Percentiles rank a stretch among this genome's conserved stretches.
Conservation (phyloP, 2,797 vertebrate species). For the Mionectes olivaceus region DNA sequence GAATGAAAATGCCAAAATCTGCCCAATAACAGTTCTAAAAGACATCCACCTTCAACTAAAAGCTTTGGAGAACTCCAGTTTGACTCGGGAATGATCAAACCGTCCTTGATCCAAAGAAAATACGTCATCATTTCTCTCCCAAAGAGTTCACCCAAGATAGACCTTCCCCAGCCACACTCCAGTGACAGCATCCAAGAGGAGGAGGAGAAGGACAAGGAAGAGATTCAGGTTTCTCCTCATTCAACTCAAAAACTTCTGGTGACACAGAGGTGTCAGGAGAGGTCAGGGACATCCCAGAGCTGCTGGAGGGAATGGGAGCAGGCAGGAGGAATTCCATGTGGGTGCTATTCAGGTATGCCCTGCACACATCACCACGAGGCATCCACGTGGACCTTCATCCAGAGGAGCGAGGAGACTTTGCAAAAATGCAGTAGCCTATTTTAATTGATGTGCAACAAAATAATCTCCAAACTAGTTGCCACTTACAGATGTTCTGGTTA, state of each 20-base stretch:
- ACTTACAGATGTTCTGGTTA: background rate
- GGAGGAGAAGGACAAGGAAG: background rate
- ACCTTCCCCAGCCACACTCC: background rate
- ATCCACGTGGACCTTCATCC: background rate
- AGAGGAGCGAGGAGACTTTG: background rate
- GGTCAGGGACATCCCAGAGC: background rate
- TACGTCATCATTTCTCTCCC: background rate
- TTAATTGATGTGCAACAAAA: background rate
- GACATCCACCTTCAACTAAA: background rate
- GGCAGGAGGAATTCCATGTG: background rate
- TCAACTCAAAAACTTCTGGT: constrained; percentile 13
- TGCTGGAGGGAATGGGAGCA: background rate
- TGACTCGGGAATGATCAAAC: background rate
- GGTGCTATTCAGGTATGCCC: background rate
- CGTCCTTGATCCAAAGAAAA: background rate
- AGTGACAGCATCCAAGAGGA: constrained; percentile 66
- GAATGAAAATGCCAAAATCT: background rate
- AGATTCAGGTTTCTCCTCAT: background rate
- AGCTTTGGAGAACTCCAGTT: background rate
- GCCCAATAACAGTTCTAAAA: background rate
- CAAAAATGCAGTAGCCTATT: background rate
- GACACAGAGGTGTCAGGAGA: background rate
- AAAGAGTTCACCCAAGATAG: background rate
- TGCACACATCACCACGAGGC: rapidly evolving
- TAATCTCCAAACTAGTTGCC: background rate